These are phyloP conservation scores for Cotesia congregata DNA, from an alignment of 2,888 invertebrate species.

Conservation along the genomic window DNA sequence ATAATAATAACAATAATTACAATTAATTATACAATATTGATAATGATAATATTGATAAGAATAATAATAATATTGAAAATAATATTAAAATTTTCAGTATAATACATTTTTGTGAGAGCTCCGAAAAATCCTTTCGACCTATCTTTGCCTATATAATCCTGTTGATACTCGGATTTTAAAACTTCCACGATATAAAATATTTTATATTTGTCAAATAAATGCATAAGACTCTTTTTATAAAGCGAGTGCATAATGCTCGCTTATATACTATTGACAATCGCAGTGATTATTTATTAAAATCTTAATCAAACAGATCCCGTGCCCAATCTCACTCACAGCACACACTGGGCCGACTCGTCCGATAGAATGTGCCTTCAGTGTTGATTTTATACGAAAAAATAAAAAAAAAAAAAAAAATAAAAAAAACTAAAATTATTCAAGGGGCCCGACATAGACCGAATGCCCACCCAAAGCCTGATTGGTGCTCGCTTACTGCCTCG, in stretches of 20 bases:
- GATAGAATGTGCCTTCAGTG: conserved; percentile 95
- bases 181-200: conserved; percentile 28
- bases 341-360: conserved; percentile 93
- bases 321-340: conserved; percentile 77
- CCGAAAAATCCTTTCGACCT: conserved; percentile 2
- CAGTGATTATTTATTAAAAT: conserved; percentile 54
- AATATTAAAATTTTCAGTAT: conserved; percentile 10
- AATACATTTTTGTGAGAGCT: conserved; percentile 18
- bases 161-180: conserved; percentile 31
- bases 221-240: conserved; percentile 33
- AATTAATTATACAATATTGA: conserved; percentile 44
- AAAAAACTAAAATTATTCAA: conserved; percentile 82
- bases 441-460: conserved; percentile 91
- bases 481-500: conserved; percentile 69
- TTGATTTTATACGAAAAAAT: conserved; percentile 88
- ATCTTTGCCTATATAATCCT: conserved; percentile 27
- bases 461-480: conserved; percentile 78
- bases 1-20: conserved; percentile 11
- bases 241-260: conserved; percentile 67
- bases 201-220: conserved; percentile 38
- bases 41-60: conserved; percentile 32
- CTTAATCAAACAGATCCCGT: conserved; percentile 66
- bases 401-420: conserved; percentile 78
- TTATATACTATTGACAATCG: conserved; percentile 58
- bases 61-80: conserved; percentile 22